Percentiles rank a stretch among this genome's conserved stretches.
phyloP scores from a whole-genome alignment of 2,113 vertebrate species.

The Mus musculus region GRCm39 chr4:63940001-63940500 shows the following conservation, averaged over 20 bases:
- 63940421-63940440: background rate
- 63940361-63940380: background rate
- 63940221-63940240: background rate
- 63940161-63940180: background rate
- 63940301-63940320: constrained; percentile 28
- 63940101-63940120: background rate
- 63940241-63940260: background rate
- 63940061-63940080: background rate
- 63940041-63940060: background rate
- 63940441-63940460: background rate
- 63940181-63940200: background rate
- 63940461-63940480: background rate
- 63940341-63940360: background rate
- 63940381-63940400: background rate
- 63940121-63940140: background rate
- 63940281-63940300: background rate
- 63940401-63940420: background rate
- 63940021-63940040: background rate
- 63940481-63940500: background rate
- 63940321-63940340: constrained; percentile 23
- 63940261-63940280: background rate
- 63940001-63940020: background rate
- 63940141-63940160: background rate
- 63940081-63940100: background rate
- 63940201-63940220: background rate